Evolutionary conservation across 2,888 invertebrate species (phyloP).

Genomic region (Caradrina clavipalpis): DNA sequence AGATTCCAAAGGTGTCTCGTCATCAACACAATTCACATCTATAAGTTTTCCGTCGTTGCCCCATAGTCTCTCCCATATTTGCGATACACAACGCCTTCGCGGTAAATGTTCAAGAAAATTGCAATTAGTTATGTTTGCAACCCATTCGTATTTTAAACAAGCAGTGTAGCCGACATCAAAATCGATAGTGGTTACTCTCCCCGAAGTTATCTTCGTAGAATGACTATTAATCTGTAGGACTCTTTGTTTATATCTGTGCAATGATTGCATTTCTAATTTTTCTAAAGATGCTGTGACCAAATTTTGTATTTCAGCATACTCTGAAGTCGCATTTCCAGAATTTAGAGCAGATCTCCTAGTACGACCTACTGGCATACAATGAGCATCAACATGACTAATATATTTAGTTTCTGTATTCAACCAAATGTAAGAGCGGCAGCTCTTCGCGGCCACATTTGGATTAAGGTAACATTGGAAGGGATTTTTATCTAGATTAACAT

Average conservation of each 20-base stretch:
- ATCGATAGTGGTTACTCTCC: conserved; percentile 81
- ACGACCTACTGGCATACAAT: conserved; percentile 62
- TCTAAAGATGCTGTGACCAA: conserved; percentile 78
- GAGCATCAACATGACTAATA: conserved; percentile 68
- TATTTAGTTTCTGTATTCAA: conserved; percentile 71
- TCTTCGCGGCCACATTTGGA: conserved; percentile 64
- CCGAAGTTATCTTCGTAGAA: conserved; percentile 79
- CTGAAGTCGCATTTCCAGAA: conserved; percentile 67
- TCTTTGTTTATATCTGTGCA: conserved; percentile 81
- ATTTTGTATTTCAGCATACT: conserved; percentile 74
- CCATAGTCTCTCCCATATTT: conserved; percentile 82
- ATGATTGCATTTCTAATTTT: conserved; percentile 81
- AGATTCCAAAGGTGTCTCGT: conserved; percentile 79
- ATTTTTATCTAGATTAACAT: conserved; percentile 64
- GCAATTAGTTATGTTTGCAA: conserved; percentile 79
- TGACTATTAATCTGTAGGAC: conserved; percentile 80
- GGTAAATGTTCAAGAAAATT: conserved; percentile 82
- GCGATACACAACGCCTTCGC: conserved; percentile 81
- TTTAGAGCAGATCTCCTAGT: conserved; percentile 73
- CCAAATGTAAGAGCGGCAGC: conserved; percentile 77
- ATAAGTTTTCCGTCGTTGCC: conserved; percentile 77
- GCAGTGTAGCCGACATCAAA: conserved; percentile 85
- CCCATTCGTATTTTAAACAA: conserved; percentile 84
- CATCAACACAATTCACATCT: conserved; percentile 81
- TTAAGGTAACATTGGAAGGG: conserved; percentile 72